Conservation (phyloP, 1,140 invertebrate species). For the Andricus grossulariae region DNA sequence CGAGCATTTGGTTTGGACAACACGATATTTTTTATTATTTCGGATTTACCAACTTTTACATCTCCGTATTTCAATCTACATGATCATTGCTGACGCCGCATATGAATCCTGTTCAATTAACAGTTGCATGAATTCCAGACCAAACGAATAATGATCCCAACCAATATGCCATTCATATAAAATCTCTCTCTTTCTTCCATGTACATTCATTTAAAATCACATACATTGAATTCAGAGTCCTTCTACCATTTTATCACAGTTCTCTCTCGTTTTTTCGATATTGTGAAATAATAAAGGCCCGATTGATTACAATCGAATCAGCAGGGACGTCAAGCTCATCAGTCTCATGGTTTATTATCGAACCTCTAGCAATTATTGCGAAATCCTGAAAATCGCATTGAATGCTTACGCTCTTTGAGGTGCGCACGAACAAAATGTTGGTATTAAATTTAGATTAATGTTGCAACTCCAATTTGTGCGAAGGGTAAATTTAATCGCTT, state of each 20-base stretch:
- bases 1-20: not conserved
- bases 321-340: conserved; percentile 4
- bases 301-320: conserved; percentile 24
- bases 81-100: not conserved
- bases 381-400: conserved; percentile 16
- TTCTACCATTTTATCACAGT: conserved; percentile 18
- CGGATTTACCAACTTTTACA: not conserved
- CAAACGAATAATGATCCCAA: conserved; percentile 50
- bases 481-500: conserved; percentile 50
- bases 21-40: not conserved
- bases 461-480: conserved; percentile 59
- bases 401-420: not conserved
- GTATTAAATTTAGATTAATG: conserved; percentile 30
- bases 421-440: conserved; percentile 2
- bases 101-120: conserved; percentile 58
- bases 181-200: conserved; percentile 49
- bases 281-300: conserved; percentile 15
- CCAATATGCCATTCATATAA: not conserved
- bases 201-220: conserved; percentile 1
- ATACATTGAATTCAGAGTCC: not conserved
- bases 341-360: conserved; percentile 19
- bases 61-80: not conserved
- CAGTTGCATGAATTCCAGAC: conserved; percentile 44
- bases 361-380: conserved; percentile 15
- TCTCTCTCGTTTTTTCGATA: conserved; percentile 32